Evolutionary conservation across 2,888 invertebrate genomes (phyloP).

Genomic region (Drosophila mercatorum): DNA sequence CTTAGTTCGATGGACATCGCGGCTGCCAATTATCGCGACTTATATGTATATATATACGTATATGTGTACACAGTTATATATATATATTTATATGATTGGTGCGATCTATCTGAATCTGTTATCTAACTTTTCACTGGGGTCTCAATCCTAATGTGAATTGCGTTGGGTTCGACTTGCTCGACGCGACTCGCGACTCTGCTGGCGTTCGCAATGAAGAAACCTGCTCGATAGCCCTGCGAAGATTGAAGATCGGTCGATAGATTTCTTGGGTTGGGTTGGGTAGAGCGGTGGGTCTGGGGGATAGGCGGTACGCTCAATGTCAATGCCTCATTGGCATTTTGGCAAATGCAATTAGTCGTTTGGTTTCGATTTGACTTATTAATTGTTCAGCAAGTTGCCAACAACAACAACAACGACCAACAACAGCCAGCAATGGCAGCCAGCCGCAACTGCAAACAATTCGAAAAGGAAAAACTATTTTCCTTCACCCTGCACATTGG

Average conservation of each 20-base stretch:
- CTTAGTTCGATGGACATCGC: conserved; percentile 82
- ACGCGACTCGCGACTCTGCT: conserved; percentile 71
- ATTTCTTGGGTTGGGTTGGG: not conserved
- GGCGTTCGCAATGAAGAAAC: conserved; percentile 68
- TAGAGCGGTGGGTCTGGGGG: conserved; percentile 1
- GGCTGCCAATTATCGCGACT: conserved; percentile 34
- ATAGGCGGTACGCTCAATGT: conserved; percentile 63
- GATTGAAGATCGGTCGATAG: conserved; percentile 27
- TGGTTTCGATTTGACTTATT: conserved; percentile 63
- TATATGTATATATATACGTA: conserved; percentile 14
- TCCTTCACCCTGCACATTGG: conserved; percentile 39
- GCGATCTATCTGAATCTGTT: conserved; percentile 34
- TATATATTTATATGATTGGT: conserved; percentile 7
- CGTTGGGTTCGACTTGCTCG: conserved; percentile 70
- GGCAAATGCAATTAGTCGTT: conserved; percentile 62
- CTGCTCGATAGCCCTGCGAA: conserved; percentile 45
- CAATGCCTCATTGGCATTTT: conserved; percentile 80
- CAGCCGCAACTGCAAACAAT: conserved; percentile 17
- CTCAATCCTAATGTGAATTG: conserved; percentile 52
- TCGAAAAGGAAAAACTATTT: conserved; percentile 25
- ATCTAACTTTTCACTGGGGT: conserved; percentile 58
- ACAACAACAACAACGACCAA: conserved; percentile 35
- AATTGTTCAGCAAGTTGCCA: conserved; percentile 63
- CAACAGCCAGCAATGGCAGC: conserved; percentile 22
- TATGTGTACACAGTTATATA: conserved; percentile 13